Base-by-base conservation (phyloP, 2,113 vertebrate species). In the Callipepla californica region DNA sequence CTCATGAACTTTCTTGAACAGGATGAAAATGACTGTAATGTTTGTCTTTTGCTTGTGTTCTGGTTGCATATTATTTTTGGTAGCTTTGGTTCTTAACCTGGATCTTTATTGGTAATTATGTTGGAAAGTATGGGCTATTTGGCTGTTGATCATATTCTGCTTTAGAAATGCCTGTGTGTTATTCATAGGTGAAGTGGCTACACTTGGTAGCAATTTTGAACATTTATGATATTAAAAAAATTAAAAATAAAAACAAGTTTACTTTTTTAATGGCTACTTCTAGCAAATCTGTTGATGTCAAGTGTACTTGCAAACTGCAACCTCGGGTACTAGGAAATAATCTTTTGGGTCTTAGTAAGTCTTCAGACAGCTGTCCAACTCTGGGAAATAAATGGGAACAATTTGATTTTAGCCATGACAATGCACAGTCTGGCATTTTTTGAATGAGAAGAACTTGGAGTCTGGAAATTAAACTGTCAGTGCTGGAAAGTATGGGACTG, bases 401-500 rank as follows among this genome's bases (percentile, higher is more conserved):
- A 94, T 97, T 97, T 97, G 93, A 96, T 97, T 97, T 97, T 95
- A 97, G 94, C 92, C 95, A 89, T 97, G 96, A 95, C 95, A 96
- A 97, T 97, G 93, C 92, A 96, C 90, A 97, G 96, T 95, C 85
- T 96, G 76, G 86, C 92, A 94, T 96, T 97, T 98, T 98, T 95
- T 97, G 97, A 97, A 97, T 97, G 95, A 91, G 85, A 91, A 95
- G 96, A 97, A 87, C 96, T 96, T 95, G 96, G 92, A 96, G 80
- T 67, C 94, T 97, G 91, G 95, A 98, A 97, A 98, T 98, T 98
- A 98, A 98, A 97, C 97, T 98, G 97, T 98, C 97, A 96, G 70
- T 85, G 90, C 92, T 95, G 96, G 96, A 96, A 98, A 97, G 96
- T 97, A 97, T 96, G 95, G 84, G 96, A 92, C 94, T 95, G 69